These are phyloP conservation scores for Corythornis madagascariensis DNA, from an alignment of 2,113 vertebrate species.

Conservation along the genomic window DNA sequence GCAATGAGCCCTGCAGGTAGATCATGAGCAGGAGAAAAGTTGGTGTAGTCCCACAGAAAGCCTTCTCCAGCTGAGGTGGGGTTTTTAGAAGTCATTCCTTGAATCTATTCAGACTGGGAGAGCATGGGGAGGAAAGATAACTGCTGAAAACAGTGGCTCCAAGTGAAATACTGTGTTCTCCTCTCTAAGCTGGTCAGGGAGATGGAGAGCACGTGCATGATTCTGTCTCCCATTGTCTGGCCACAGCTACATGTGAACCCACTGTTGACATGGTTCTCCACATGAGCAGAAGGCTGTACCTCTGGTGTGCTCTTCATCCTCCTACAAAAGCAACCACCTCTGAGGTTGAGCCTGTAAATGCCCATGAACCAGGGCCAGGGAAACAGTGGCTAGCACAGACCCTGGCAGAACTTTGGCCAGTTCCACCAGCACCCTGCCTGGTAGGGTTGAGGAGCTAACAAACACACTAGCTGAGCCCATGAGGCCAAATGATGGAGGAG, in stretches of 20 bases:
- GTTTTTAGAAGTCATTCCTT: background rate
- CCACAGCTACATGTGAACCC: background rate
- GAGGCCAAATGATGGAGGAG: accelerated
- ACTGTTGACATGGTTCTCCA: background rate
- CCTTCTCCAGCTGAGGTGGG: background rate
- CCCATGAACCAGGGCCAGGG: background rate
- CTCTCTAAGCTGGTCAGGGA: background rate
- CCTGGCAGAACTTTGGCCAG: background rate
- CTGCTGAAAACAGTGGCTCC: background rate
- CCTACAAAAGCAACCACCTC: background rate
- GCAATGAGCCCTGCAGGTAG: background rate
- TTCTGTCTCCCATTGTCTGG: background rate
- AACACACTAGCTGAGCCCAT: background rate
- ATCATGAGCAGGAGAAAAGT: background rate
- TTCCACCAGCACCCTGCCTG: background rate
- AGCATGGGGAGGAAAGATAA: background rate
- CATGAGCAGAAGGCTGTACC: background rate
- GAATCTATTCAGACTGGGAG: background rate
- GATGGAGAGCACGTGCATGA: accelerated
- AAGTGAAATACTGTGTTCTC: background rate
- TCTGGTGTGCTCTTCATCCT: background rate
- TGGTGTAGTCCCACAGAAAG: background rate
- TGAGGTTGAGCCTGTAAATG: background rate
- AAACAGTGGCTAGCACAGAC: background rate
- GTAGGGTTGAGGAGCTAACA: background rate